Conservation (phyloP, 2,888 invertebrate genomes). For the Coleophora deauratella region DNA sequence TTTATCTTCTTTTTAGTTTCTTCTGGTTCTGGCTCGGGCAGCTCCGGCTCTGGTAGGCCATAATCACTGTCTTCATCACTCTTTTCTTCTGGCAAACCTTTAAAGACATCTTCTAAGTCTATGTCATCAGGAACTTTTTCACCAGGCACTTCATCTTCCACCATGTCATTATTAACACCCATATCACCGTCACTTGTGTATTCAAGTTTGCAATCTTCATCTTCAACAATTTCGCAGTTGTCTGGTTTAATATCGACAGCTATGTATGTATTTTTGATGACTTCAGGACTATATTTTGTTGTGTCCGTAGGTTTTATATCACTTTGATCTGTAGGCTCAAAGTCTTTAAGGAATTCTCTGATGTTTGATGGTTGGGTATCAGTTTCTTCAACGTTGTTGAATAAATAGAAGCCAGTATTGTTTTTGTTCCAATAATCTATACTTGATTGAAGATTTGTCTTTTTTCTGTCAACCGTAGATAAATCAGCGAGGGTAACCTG, state of each 20-base stretch:
- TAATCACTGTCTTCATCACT: not conserved
- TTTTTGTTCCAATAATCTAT: too few relatives aligned
- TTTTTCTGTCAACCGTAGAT: slow-evolving; percentile 2
- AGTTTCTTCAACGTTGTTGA: too few relatives aligned
- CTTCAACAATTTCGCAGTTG: not conserved
- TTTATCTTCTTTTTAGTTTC: not conserved
- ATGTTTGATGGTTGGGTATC: too few relatives aligned
- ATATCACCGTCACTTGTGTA: not conserved
- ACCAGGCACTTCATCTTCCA: not conserved
- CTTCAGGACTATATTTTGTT: not conserved
- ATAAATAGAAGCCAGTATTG: too few relatives aligned
- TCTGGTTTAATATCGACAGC: slow-evolving; percentile 2
- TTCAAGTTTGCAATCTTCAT: not conserved
- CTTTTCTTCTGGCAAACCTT: slow-evolving; percentile 9
- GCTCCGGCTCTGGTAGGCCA: not conserved
- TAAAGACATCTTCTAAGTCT: slow-evolving; percentile 15
- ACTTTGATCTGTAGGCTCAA: too few relatives aligned
- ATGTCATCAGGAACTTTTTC: slow-evolving; percentile 1
- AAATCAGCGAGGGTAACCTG: slow-evolving; percentile 5
- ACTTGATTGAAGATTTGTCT: slow-evolving; percentile 1
- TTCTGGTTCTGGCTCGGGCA: not conserved
- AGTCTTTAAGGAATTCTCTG: too few relatives aligned
- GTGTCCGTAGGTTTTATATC: too few relatives aligned
- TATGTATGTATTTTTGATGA: not conserved
- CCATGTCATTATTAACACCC: not conserved